phyloP scores from a whole-genome alignment of 2,888 invertebrate genomes.

The Spicauda simplicius region DNA sequence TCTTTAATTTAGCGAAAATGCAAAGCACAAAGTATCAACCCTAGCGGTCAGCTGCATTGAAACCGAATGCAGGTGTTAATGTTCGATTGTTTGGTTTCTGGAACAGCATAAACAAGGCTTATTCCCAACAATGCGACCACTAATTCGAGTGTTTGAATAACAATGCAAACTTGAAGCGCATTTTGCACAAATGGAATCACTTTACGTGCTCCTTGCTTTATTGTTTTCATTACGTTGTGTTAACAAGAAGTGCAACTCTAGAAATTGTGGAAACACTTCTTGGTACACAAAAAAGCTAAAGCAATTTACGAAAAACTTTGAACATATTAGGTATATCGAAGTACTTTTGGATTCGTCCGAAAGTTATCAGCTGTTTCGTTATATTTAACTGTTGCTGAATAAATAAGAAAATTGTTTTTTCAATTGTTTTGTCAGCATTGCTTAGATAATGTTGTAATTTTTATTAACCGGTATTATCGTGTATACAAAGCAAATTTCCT shows the following conservation, averaged over 20 bases:
- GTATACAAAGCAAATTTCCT: too few relatives aligned
- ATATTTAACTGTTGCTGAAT: too few relatives aligned
- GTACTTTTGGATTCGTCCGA: too few relatives aligned
- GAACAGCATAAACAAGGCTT: slow-evolving; percentile 40
- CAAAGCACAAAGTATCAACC: slow-evolving; percentile 6
- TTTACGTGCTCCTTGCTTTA: background rate
- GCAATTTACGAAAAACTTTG: too few relatives aligned
- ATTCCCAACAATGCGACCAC: slow-evolving; percentile 41
- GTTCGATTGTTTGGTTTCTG: slow-evolving; percentile 54
- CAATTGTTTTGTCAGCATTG: too few relatives aligned
- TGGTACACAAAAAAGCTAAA: background rate
- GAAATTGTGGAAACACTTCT: background rate
- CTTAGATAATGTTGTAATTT: too few relatives aligned
- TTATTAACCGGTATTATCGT: too few relatives aligned
- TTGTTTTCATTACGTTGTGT: background rate
- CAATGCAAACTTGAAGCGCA: slow-evolving; percentile 40
- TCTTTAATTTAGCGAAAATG: background rate
- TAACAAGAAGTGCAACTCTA: background rate
- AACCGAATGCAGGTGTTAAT: slow-evolving; percentile 54
- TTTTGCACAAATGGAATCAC: slow-evolving; percentile 14
- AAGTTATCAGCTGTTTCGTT: too few relatives aligned
- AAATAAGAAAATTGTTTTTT: too few relatives aligned
- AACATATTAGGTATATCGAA: too few relatives aligned
- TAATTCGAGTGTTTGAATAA: slow-evolving; percentile 42
- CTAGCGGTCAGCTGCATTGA: slow-evolving; percentile 22